phyloP scores from a whole-genome alignment of 2,797 vertebrate genomes.

The Lagocephalus sceleratus region DNA sequence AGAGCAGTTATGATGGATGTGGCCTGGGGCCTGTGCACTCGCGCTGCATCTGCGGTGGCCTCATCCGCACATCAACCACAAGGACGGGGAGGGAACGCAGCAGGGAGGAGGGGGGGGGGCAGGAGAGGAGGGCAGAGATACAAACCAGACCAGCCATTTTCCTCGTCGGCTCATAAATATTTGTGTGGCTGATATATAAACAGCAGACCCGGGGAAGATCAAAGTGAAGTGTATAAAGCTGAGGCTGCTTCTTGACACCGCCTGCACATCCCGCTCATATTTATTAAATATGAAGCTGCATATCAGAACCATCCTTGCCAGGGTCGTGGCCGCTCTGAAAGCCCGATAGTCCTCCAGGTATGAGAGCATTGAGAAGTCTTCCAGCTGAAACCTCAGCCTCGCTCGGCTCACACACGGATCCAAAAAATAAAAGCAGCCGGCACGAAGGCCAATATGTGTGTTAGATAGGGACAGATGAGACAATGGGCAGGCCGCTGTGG shows the following conservation, averaged over 20 bases:
- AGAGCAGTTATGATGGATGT: conserved; percentile 73
- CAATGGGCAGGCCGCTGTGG: conserved; percentile 9
- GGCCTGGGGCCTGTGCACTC: conserved; percentile 62
- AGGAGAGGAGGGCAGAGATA: conserved; percentile 61
- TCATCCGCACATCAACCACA: conserved; percentile 66
- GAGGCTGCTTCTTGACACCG: conserved; percentile 54
- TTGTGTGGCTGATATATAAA: conserved; percentile 83
- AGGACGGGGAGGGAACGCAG: conserved; percentile 41
- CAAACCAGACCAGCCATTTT: conserved; percentile 81
- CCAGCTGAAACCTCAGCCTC: conserved; percentile 41
- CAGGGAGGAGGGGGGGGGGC: conserved; percentile 25
- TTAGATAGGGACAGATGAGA: conserved; percentile 19
- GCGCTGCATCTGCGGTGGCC: conserved; percentile 64
- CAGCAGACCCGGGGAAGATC: conserved; percentile 71
- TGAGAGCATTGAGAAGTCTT: conserved; percentile 46
- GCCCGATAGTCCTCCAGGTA: conserved; percentile 40
- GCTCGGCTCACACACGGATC: conserved; percentile 45
- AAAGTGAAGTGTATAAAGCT: conserved; percentile 75
- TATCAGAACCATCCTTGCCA: conserved; percentile 69
- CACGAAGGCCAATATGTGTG: conserved; percentile 58
- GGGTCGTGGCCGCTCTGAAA: conserved; percentile 53
- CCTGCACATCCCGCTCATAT: conserved; percentile 54
- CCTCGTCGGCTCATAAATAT: conserved; percentile 79
- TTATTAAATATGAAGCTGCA: conserved; percentile 70
- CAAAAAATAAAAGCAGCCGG: conserved; percentile 58